These are phyloP conservation scores for Bombylius discolor DNA, from an alignment of 2,888 invertebrate species.

Conservation along the genomic window DNA sequence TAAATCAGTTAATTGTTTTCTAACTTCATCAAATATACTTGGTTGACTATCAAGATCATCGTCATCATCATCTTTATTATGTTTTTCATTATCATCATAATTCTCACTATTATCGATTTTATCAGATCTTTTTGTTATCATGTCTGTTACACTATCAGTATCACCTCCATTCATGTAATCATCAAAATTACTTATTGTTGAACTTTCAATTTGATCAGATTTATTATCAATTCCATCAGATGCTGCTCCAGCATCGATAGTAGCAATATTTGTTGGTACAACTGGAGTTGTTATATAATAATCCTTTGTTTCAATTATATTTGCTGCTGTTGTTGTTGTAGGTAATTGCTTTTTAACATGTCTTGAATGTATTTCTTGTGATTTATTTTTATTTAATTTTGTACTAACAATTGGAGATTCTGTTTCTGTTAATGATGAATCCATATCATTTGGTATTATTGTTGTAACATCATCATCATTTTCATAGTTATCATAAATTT, in stretches of 20 bases:
- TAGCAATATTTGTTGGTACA: background rate
- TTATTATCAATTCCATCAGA: slow-evolving; percentile 4
- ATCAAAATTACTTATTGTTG: background rate
- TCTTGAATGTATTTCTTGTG: too few relatives aligned
- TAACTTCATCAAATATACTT: slow-evolving; percentile 34
- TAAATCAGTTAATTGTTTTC: slow-evolving; percentile 30
- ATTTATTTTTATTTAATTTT: too few relatives aligned
- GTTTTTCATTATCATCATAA: slow-evolving; percentile 3
- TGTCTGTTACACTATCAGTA: slow-evolving; percentile 3
- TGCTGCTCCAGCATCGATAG: background rate
- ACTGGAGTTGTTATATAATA: background rate
- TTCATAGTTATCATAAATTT: background rate
- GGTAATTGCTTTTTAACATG: background rate
- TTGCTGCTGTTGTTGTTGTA: background rate
- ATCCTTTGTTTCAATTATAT: background rate
- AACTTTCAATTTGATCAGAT: background rate
- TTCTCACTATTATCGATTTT: background rate
- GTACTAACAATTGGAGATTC: background rate
- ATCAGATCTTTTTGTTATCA: slow-evolving; percentile 4
- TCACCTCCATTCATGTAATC: slow-evolving; percentile 26
- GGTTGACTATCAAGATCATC: slow-evolving; percentile 32
- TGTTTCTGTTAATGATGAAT: background rate
- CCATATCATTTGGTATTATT: background rate
- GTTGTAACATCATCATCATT: background rate
- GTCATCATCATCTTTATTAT: slow-evolving; percentile 17